phyloP scores from a whole-genome alignment of 2,888 invertebrate genomes.

The Lobophora halterata region DNA sequence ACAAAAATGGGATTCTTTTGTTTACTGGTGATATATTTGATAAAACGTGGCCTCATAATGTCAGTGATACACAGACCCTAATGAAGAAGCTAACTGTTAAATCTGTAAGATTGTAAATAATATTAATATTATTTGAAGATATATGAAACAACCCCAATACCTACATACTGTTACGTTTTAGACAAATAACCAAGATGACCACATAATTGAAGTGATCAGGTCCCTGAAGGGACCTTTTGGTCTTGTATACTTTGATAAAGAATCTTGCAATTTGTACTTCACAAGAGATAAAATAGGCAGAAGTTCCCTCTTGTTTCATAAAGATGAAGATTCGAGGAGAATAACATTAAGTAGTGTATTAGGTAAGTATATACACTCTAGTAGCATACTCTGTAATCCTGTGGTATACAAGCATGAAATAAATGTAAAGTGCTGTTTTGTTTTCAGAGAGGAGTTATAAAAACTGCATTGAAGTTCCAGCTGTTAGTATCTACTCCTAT shows the following conservation, averaged over 20 bases:
- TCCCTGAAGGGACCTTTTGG: constrained; percentile 91
- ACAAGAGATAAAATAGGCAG: constrained; percentile 92
- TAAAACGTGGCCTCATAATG: constrained; percentile 47
- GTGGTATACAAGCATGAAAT: too few species aligned
- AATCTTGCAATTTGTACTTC: constrained; percentile 84
- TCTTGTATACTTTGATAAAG: constrained; percentile 87
- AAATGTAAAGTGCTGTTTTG: constrained; percentile 3
- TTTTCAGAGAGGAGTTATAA: constrained; percentile 63
- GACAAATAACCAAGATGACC: constrained; percentile 36
- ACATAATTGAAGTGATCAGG: constrained; percentile 73
- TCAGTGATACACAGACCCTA: constrained; percentile 79
- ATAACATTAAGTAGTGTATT: constrained; percentile 79
- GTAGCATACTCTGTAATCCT: too few species aligned
- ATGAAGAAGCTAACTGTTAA: constrained; percentile 52
- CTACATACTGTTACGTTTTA: constrained; percentile 31
- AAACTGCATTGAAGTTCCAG: constrained; percentile 81
- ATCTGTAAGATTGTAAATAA: constrained; percentile 25
- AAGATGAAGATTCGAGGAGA: constrained; percentile 45
- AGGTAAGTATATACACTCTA: constrained; percentile 41
- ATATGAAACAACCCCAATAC: too few species aligned
- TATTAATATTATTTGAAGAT: constrained; percentile 7
- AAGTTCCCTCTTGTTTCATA: constrained; percentile 87
- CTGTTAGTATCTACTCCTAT: constrained; percentile 80
- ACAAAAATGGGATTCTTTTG: constrained; percentile 83
- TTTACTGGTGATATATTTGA: constrained; percentile 96